Evolutionary conservation across 2,113 vertebrate genomes (phyloP).

Genomic region (Proterorhinus semilunaris): DNA sequence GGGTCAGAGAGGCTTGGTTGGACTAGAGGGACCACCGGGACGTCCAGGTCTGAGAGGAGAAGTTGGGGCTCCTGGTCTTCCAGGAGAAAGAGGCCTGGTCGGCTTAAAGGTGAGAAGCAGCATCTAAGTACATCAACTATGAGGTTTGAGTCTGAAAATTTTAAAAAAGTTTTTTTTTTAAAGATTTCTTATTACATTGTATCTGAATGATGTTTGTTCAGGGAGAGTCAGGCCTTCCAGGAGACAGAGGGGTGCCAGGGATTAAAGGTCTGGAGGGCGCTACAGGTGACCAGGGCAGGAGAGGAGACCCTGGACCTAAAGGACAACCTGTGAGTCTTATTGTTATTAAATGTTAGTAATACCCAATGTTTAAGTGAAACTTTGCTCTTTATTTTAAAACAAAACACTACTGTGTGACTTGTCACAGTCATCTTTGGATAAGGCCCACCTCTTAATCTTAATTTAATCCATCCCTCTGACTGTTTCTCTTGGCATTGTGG

Average conservation of each 20-base stretch:
- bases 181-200: not conserved
- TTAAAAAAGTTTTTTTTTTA: too few species aligned
- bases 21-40: conserved; percentile 80
- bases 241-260: conserved; percentile 83
- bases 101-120: conserved; percentile 84
- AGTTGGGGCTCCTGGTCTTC: conserved; percentile 80
- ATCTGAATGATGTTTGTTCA: conserved; percentile 49
- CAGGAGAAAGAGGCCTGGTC: conserved; percentile 80
- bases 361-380: not conserved
- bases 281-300: conserved; percentile 86
- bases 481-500: conserved; percentile 14
- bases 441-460: not conserved
- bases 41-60: conserved; percentile 84
- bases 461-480: conserved; percentile 27
- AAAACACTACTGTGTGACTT: not conserved
- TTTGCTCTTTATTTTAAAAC: not conserved
- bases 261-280: conserved; percentile 81
- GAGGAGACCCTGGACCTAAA: conserved; percentile 84
- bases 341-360: not conserved
- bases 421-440: not conserved
- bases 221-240: conserved; percentile 87
- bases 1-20: conserved; percentile 82
- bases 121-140: not conserved
- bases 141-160: not conserved
- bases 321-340: conserved; percentile 81